These are phyloP conservation scores for Murina feae DNA, from an alignment of 2,113 vertebrate species.

Conservation along the genomic window DNA sequence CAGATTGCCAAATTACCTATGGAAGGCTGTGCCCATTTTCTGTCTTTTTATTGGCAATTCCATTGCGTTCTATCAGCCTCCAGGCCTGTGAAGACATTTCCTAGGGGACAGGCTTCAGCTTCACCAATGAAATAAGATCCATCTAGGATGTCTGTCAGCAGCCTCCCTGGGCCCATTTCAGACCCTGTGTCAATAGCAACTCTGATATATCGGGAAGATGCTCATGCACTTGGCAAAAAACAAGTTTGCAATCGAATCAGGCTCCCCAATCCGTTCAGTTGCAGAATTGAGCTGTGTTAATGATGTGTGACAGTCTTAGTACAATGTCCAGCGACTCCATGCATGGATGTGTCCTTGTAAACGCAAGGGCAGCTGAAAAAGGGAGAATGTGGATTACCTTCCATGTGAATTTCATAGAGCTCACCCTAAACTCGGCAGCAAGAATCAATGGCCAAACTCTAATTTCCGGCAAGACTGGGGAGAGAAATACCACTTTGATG, in stretches of 20 bases:
- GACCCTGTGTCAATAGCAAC: conserved; percentile 62
- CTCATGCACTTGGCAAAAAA: conserved; percentile 35
- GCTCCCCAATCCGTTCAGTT: conserved; percentile 34
- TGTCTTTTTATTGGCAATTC: conserved; percentile 22
- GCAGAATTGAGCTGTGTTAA: conserved; percentile 44
- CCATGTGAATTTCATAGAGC: not conserved
- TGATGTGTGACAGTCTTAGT: conserved; percentile 44
- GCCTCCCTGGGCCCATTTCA: conserved; percentile 24
- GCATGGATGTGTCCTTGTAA: not conserved
- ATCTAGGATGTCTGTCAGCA: conserved; percentile 58
- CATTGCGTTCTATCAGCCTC: conserved; percentile 40
- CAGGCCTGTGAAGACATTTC: conserved; percentile 34
- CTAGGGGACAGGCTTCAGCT: conserved; percentile 33
- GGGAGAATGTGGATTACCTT: not conserved
- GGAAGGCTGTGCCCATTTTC: not conserved
- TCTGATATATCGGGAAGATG: conserved; percentile 62
- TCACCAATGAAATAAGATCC: conserved; percentile 42
- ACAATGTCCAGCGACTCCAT: not conserved
- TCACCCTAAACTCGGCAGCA: conserved; percentile 4
- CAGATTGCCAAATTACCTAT: not conserved
- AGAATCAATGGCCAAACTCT: not conserved
- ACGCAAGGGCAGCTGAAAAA: not conserved
- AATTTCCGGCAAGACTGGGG: not conserved
- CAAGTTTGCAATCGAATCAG: conserved; percentile 20
- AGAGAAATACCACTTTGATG: not conserved